Evolutionary conservation across 2,797 vertebrate genomes (phyloP), one percentile per base, ranked within the genome.

Genomic region (Pseudochaenichthys georgianus): DNA sequence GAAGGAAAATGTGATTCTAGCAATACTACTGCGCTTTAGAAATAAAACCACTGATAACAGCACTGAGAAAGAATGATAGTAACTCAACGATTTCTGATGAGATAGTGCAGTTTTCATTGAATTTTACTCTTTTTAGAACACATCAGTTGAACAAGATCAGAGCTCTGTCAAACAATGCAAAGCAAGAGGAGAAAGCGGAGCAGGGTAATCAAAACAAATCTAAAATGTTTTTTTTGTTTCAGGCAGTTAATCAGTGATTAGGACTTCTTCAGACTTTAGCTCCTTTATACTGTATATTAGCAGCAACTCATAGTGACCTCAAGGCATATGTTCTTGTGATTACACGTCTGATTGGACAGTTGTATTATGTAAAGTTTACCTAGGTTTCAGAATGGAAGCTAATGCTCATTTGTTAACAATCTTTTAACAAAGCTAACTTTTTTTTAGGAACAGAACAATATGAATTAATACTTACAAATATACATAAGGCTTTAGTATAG

Each of bases 21-120:
- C 87, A 87, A 88, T 77, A 89, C 82, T 80, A 88, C 77, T 75
- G 85, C 89, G 79, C 87, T 83, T 83, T 85, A 62, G 63, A 89
- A 88, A 84, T 62, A 83, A 88, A 87, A 83, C 58, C 77, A 80
- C 67, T 50, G 64, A 83, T 65, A 87, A 85, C 76, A 62, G 74
- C 74, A 77, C 65, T 77, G 67, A 84, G 34, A 75, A 76, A 74
- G 81, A 83, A 88, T 75, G 76, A 88, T 69, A 69, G 80, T 53
- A 88, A 86, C 75, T 82, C 55, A 82, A 54, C 84, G 75, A 72
- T 60, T 73, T 78, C 81, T 75, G 88, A 93, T 93, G 90, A 84
- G 84, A 92, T 94, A 93, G 92, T 93, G 93, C 93, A 94, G 91
- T 88, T 92, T 92, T 88, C 82, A 82, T 90, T 87, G 83, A 90